Conservation (phyloP, 2,797 vertebrate genomes). For the Labroides dimidiatus region DNA sequence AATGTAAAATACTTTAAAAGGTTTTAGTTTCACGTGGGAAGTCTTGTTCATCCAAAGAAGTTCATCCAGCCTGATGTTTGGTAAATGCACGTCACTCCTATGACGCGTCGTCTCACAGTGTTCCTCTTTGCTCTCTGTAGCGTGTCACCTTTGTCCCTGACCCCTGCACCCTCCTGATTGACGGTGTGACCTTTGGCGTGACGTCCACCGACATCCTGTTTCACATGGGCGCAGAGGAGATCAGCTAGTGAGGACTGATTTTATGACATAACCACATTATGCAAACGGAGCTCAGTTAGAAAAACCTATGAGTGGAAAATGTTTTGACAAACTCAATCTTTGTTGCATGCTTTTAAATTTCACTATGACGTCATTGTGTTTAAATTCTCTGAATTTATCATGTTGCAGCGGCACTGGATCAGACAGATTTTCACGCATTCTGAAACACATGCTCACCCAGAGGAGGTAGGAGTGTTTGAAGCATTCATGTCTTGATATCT, state of each 20-base stretch:
- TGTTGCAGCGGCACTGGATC: constrained; percentile 84
- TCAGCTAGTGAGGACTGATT: constrained; percentile 85
- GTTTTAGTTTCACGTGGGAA: no score
- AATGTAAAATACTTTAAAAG: no score
- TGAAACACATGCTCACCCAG: constrained; percentile 93
- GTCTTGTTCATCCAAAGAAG: no score
- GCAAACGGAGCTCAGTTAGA: background rate
- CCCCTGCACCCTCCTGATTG: constrained; percentile 91
- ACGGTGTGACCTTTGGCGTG: constrained; percentile 87
- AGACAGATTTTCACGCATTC: constrained; percentile 91
- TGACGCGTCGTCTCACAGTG: no score
- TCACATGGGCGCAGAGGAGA: constrained; percentile 94
- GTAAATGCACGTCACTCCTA: no score
- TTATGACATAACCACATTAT: background rate
- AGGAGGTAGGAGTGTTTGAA: constrained; percentile 83
- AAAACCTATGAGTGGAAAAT: background rate
- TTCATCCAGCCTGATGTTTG: no score
- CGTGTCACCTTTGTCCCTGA: constrained; percentile 89
- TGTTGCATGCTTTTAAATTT: background rate
- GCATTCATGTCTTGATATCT: background rate
- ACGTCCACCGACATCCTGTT: constrained; percentile 94
- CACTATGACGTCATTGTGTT: background rate
- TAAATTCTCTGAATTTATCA: background rate
- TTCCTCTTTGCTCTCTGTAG: constrained; percentile 66
- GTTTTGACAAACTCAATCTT: no score